Conservation (phyloP, 1,140 invertebrate species). For the Papilio helenus region DNA sequence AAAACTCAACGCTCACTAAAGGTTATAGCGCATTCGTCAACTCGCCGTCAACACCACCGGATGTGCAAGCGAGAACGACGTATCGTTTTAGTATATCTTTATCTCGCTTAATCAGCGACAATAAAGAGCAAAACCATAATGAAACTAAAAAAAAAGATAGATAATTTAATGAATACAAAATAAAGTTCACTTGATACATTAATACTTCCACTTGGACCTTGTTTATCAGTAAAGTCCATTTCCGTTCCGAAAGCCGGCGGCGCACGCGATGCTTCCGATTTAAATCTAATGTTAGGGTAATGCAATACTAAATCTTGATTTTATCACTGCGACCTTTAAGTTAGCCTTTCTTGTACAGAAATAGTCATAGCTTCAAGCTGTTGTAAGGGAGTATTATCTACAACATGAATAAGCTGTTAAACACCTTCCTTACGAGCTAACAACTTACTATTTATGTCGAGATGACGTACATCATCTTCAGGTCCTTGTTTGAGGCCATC, state of each 20-base stretch:
- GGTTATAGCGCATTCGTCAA: too few species aligned
- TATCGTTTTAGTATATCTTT: too few species aligned
- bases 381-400: neutral
- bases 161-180: neutral
- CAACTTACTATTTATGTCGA: too few species aligned
- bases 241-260: neutral
- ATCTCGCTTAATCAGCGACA: too few species aligned
- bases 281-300: slow-evolving; percentile 26
- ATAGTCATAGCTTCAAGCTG: slow-evolving; percentile 1
- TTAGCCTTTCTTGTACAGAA: slow-evolving; percentile 15
- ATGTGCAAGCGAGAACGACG: too few species aligned
- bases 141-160: neutral
- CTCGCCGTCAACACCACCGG: too few species aligned
- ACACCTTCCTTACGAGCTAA: too few species aligned
- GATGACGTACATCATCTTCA: too few species aligned
- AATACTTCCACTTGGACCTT: slow-evolving; percentile 26
- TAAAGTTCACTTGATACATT: slow-evolving; percentile 12
- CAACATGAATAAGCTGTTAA: too few species aligned
- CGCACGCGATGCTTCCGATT: slow-evolving; percentile 32
- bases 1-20: too few species aligned
- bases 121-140: too few species aligned
- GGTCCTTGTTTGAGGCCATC: neutral
- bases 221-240: slow-evolving; percentile 32
- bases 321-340: slow-evolving; percentile 30
- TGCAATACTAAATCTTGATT: slow-evolving; percentile 35